A percentile compares a stretch with the other conserved stretches of the same genome.
Evolutionary conservation across 2,797 vertebrate genomes (phyloP).

Genomic region (Microchirus variegatus): DNA sequence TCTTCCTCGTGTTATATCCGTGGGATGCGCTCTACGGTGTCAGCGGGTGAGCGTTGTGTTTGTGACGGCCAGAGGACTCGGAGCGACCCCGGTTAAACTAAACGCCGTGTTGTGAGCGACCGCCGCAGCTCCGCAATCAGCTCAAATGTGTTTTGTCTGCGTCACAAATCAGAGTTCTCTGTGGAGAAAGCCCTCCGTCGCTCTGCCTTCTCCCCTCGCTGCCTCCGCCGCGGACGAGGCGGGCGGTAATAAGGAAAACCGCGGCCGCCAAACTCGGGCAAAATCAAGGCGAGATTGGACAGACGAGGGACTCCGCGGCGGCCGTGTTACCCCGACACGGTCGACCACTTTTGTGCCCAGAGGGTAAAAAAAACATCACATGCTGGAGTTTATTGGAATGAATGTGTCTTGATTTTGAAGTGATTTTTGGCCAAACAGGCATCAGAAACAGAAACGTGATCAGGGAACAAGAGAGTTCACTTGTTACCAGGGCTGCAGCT

Average conservation of each 20-base stretch:
- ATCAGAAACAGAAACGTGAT: too few species aligned
- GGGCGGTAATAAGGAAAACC: slow-evolving; percentile 30
- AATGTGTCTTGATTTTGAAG: too few species aligned
- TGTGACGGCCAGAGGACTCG: not conserved
- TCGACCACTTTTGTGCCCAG: too few species aligned
- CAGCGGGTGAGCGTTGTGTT: slow-evolving; percentile 18
- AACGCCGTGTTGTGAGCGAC: slow-evolving; percentile 42
- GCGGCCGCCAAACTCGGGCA: slow-evolving; percentile 24
- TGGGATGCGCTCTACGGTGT: slow-evolving; percentile 20
- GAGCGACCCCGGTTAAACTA: too few species aligned
- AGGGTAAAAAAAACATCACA: too few species aligned
- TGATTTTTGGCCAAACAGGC: too few species aligned
- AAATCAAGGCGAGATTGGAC: slow-evolving; percentile 30
- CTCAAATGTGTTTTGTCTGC: slow-evolving; percentile 53
- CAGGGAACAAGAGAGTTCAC: too few species aligned
- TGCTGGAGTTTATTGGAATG: too few species aligned
- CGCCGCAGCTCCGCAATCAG: slow-evolving; percentile 49
- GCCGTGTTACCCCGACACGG: too few species aligned
- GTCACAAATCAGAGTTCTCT: slow-evolving; percentile 49
- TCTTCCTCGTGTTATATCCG: slow-evolving; percentile 8
- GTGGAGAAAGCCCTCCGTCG: slow-evolving; percentile 21
- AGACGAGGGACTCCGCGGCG: not conserved
- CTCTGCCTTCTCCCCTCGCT: not conserved
- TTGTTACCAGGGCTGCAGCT: too few species aligned
- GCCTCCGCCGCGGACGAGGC: not conserved